phyloP scores from a whole-genome alignment of 2,113 vertebrate genomes.

The Zapornia atra region DNA sequence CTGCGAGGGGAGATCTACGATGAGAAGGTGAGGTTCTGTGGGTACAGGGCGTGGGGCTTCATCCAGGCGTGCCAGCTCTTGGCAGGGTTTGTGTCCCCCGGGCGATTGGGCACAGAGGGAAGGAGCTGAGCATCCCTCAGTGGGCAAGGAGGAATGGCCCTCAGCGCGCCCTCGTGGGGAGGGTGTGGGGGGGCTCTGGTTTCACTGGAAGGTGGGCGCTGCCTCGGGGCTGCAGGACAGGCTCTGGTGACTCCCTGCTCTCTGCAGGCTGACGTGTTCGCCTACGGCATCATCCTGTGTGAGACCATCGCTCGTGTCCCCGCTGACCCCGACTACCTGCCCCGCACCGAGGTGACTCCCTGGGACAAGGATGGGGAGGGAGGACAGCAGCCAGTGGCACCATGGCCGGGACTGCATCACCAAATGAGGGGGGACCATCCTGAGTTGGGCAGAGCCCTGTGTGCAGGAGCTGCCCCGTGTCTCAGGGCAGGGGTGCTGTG shows the following conservation, averaged over 20 bases:
- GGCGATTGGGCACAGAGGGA: fast-evolving
- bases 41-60: fast-evolving
- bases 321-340: slow-evolving; percentile 92
- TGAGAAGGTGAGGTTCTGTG: slow-evolving; percentile 83
- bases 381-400: neutral
- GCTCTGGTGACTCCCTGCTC: neutral
- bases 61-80: neutral
- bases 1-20: slow-evolving; percentile 91
- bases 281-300: slow-evolving; percentile 93
- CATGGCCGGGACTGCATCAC: fast-evolving
- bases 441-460: fast-evolving
- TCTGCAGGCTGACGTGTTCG: slow-evolving; percentile 84
- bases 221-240: fast-evolving
- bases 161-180: fast-evolving
- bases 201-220: neutral
- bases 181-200: neutral
- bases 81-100: neutral
- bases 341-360: slow-evolving; percentile 88
- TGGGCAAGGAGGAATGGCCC: fast-evolving
- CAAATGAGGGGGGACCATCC: neutral
- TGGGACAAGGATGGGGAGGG: neutral
- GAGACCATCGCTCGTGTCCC: slow-evolving; percentile 93
- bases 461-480: neutral
- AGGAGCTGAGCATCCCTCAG: neutral
- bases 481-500: neutral